Evolutionary conservation across 64 coral and sea anemone species (phyloP).

Genomic region (Dendrophyllia cribrosa): DNA sequence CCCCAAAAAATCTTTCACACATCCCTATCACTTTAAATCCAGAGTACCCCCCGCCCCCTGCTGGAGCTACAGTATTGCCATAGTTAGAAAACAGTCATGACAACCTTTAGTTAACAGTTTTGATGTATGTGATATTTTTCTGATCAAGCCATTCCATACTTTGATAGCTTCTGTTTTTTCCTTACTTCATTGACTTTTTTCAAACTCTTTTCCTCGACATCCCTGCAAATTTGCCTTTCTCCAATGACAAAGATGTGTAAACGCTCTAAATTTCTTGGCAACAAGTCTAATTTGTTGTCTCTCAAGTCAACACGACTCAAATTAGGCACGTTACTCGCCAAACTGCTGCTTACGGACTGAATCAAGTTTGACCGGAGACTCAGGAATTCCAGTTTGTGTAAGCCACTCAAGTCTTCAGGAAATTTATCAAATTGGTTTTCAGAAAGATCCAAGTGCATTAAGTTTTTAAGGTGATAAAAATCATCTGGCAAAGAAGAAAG

Average conservation of each 20-base stretch:
- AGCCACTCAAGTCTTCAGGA: conserved; percentile 68
- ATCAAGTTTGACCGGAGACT: conserved; percentile 79
- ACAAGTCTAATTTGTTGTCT: conserved; percentile 74
- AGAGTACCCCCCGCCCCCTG: too few species aligned
- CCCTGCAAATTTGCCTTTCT: conserved; percentile 67
- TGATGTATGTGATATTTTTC: too few species aligned
- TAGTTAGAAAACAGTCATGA: too few species aligned
- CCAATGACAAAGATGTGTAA: conserved; percentile 80
- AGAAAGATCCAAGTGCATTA: conserved; percentile 85
- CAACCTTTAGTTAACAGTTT: too few species aligned
- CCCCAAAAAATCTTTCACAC: too few species aligned
- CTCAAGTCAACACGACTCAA: conserved; percentile 85
- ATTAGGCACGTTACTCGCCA: conserved; percentile 29
- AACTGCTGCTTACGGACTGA: conserved; percentile 38
- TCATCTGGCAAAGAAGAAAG: conserved; percentile 67
- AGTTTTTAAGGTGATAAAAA: conserved; percentile 71
- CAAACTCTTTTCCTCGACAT: conserved; percentile 32
- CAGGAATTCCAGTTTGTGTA: conserved; percentile 70
- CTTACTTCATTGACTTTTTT: conserved; percentile 27
- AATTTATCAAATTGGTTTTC: conserved; percentile 77
- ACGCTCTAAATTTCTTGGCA: conserved; percentile 86
- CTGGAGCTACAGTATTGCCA: too few species aligned
- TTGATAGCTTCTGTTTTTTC: conserved; percentile 10
- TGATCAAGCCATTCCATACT: not conserved
- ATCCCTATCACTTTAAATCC: too few species aligned